Base-by-base conservation (phyloP, 2,797 vertebrate genomes). In the Sebastes matsubarae region DNA sequence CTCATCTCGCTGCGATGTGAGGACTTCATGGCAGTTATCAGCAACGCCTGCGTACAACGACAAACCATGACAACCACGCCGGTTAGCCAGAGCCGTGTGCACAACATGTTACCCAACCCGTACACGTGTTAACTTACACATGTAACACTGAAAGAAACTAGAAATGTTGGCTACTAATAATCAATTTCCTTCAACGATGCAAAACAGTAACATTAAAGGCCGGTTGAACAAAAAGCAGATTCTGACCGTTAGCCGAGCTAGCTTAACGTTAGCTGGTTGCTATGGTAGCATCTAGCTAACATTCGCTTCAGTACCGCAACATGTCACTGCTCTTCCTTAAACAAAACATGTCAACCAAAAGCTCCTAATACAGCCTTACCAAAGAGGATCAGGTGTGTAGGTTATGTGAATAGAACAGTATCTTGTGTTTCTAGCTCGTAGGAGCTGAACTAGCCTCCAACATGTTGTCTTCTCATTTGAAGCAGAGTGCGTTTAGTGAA, bases 371-470 rank as follows among this genome's bases (percentile, higher is more conserved):
- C 10, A 36, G 16, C 72, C 73, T 30, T 42, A 80, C 65, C 2
- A 18, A 10, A 6, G 2, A 1, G 7, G 3, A 6, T 0, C 2
- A 3, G 0, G 0, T 5, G 0, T 8, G 22, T 24, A 0, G 46
- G 18, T 20, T 20, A 8, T 20, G 6, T 8, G 0, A 8, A 2
- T 9, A 52, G 20, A 20, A 7, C 42, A 8, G 20, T n/a, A n/a
- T 2, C 27, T 52, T 1, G 0, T 0, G 6, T 52, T 29, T 32
- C 8, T 14, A 16, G 2, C 1, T 50, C 14, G 1, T 34, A 7
- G 22, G 1, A 7, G 29, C 10, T 52, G 13, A 12, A 8, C 8
- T 6, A 1, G 1, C 5, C 4, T 2, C 4, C 18, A 1, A 6
- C 3, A 7, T 4, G 12, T 2, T 7, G 16, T 0, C 6, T 4